These are phyloP conservation scores for Pterophyllum scalare DNA, from an alignment of 2,113 vertebrate genomes.

Conservation along the genomic window DNA sequence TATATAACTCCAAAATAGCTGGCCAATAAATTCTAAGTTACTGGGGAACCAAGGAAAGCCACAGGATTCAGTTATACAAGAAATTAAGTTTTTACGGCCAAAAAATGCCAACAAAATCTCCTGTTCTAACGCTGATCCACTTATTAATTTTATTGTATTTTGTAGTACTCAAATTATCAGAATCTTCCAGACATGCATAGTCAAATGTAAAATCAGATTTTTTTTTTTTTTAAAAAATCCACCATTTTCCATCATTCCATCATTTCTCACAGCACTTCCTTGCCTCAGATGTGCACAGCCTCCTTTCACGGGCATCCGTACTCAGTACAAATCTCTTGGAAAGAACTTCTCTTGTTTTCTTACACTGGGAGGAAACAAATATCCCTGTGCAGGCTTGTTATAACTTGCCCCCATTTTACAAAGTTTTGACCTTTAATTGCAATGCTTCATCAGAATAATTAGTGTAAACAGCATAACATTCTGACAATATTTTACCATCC, in stretches of 20 bases:
- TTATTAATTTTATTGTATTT: background rate
- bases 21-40: background rate
- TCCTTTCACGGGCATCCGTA: slow-evolving; percentile 6
- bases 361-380: slow-evolving; percentile 6
- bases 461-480: slow-evolving; percentile 12
- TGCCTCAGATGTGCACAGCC: background rate
- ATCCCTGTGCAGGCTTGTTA: slow-evolving; percentile 8
- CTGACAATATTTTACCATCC: background rate
- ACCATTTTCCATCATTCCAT: slow-evolving; percentile 17
- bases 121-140: background rate
- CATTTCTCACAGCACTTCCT: background rate
- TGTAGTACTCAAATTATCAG: slow-evolving; percentile 15
- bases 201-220: slow-evolving; percentile 2
- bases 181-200: background rate
- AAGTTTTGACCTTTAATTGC: slow-evolving; percentile 43
- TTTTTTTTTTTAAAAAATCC: background rate
- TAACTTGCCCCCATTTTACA: slow-evolving; percentile 4
- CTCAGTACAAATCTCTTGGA: slow-evolving; percentile 22
- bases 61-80: background rate
- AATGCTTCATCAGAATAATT: slow-evolving; percentile 26
- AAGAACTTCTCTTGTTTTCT: background rate
- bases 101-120: background rate
- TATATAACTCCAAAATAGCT: background rate
- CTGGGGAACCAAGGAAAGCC: background rate
- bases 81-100: background rate